Conservation (phyloP, 2,888 invertebrate species). For the Hipparchia semele region DNA sequence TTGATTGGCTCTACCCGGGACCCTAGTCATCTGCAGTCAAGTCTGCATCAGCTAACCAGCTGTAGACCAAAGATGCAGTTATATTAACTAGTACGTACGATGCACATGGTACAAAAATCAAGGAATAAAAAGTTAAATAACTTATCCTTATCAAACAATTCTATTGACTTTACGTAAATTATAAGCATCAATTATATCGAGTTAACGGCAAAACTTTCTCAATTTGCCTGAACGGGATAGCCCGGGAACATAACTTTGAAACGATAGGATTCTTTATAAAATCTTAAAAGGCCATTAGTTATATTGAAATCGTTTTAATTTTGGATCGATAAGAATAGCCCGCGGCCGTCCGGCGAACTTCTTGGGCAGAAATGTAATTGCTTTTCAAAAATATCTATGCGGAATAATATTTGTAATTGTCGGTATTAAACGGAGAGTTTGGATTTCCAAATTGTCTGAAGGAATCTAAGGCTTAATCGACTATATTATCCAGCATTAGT, state of each 20-base stretch:
- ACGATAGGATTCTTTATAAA: constrained; percentile 51
- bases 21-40: too few relatives aligned
- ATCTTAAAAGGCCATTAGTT: constrained; percentile 52
- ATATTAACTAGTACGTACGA: too few relatives aligned
- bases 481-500: too few relatives aligned
- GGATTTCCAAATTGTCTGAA: neutral
- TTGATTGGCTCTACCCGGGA: too few relatives aligned
- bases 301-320: constrained; percentile 52
- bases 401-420: neutral
- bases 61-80: too few relatives aligned
- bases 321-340: constrained; percentile 45
- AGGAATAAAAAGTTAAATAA: neutral
- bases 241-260: constrained; percentile 36
- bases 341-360: constrained; percentile 43
- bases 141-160: neutral
- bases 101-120: neutral
- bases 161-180: constrained; percentile 17
- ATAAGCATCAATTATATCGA: constrained; percentile 43
- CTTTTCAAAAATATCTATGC: constrained; percentile 44
- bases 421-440: neutral
- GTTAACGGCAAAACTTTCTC: constrained; percentile 46
- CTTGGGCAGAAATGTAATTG: constrained; percentile 51
- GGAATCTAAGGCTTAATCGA: neutral
- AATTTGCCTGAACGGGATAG: constrained; percentile 47
- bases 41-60: too few relatives aligned